These are phyloP conservation scores for Bhutanitis thaidina DNA, from an alignment of 2,888 invertebrate species.

Conservation along the genomic window DNA sequence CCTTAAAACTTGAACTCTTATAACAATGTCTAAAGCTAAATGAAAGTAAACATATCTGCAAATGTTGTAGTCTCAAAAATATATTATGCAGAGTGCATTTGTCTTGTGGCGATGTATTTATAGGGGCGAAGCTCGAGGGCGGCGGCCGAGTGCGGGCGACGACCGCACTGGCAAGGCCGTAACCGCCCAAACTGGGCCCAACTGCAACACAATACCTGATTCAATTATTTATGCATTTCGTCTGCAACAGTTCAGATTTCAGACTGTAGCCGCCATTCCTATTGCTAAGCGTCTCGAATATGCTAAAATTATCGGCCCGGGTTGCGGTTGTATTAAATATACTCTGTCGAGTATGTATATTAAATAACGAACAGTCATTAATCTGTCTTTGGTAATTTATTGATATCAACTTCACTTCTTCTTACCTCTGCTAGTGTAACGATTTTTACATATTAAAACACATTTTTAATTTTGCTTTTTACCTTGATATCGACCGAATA, in stretches of 20 bases:
- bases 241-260: slow-evolving; percentile 18
- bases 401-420: no score
- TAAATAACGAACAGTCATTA: no score
- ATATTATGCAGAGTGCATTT: slow-evolving; percentile 52
- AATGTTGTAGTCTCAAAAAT: slow-evolving; percentile 51
- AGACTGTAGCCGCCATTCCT: slow-evolving; percentile 5
- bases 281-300: slow-evolving; percentile 4
- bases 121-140: slow-evolving; percentile 45
- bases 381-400: no score
- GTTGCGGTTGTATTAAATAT: background rate
- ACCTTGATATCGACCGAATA: no score
- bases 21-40: no score
- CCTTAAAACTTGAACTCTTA: no score
- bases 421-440: no score
- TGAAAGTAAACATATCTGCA: slow-evolving; percentile 25
- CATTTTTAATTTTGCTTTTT: no score
- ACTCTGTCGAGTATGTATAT: no score
- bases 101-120: slow-evolving; percentile 61
- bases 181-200: slow-evolving; percentile 28
- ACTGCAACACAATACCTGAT: slow-evolving; percentile 21
- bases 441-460: no score
- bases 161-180: slow-evolving; percentile 34
- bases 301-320: slow-evolving; percentile 8
- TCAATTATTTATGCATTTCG: slow-evolving; percentile 20
- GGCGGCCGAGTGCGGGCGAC: slow-evolving; percentile 35